Evolutionary conservation across 2,888 invertebrate species (phyloP).

Genomic region (Drosophila mimica): DNA sequence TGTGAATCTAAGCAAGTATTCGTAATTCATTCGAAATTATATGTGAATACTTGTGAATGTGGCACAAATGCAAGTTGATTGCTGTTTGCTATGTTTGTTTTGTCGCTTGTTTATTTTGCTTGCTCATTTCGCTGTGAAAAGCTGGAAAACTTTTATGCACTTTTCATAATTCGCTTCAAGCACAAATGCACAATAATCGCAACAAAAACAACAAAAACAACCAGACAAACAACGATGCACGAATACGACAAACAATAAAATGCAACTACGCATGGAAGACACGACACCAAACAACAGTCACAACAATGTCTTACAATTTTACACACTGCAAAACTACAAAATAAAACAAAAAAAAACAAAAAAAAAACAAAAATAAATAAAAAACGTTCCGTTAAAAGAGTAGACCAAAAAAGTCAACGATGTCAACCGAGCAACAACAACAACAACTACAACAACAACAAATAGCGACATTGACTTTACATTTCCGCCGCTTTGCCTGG

Average conservation of each 20-base stretch:
- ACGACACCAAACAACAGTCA: constrained; percentile 52
- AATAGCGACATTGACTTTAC: constrained; percentile 72
- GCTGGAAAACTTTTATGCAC: constrained; percentile 69
- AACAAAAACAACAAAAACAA: constrained; percentile 31
- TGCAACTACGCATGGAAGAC: constrained; percentile 42
- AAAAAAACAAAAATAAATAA: background rate
- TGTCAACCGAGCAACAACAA: constrained; percentile 25
- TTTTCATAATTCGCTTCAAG: constrained; percentile 74
- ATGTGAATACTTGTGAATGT: constrained; percentile 22
- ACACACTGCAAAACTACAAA: constrained; percentile 7
- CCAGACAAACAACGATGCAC: constrained; percentile 42
- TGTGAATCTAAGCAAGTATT: constrained; percentile 40
- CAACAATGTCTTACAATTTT: constrained; percentile 68
- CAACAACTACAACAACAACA: constrained; percentile 12
- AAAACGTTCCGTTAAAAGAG: background rate
- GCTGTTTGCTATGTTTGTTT: constrained; percentile 14
- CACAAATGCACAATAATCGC: constrained; percentile 74
- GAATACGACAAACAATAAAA: constrained; percentile 62
- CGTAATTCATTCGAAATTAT: constrained; percentile 58
- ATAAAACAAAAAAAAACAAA: background rate
- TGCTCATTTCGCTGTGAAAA: constrained; percentile 64
- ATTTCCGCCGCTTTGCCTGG: constrained; percentile 75
- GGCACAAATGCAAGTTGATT: constrained; percentile 18
- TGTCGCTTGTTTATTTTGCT: constrained; percentile 58
- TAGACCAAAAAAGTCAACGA: constrained; percentile 13